Base-by-base conservation (phyloP, 2,888 invertebrate species). In the Ganaspis brasiliensis region DNA sequence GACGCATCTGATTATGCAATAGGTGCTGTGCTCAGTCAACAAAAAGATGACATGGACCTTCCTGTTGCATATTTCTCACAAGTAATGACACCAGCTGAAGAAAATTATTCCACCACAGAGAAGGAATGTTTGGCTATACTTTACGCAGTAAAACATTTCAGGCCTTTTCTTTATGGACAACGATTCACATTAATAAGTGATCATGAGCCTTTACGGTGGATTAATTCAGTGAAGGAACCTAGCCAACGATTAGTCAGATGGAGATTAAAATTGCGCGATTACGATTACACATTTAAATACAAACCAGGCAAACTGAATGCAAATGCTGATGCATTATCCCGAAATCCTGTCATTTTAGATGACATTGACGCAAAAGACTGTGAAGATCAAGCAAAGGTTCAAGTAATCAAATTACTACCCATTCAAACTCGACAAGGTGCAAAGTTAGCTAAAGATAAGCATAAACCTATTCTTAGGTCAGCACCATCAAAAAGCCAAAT, bases 311-410 rank as follows among this genome's bases (percentile, higher is more conserved):
- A 52, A 14, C 16, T 72, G 0, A 81, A 82, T 14, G 16, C 35
- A 0, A 81, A 81, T 24, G 80, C 80, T 0, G 80, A 82, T 16
- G 76, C 77, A 0, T 24, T 81, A 0, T 81, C 80, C 0, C 57
- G 81, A 26, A 81, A 82, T 10, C 81, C 81, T 10, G 21, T 49
- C 6, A 49, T 5, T 49, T n/a, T 31, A 31, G 9, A 14, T 3
- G 40, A 49, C 16, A n/a, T 2, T 49, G 49, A n/a, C 14, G n/a
- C 14, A 8, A 12, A n/a, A 21, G 21, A 9, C 16, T n/a, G n/a
- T n/a, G 55, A 55, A 8, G 10, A 55, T 10, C 5, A 19, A 19
- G 21, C 1, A n/a, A 21, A 55, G 9, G 8, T 10, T 19, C 21
- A 55, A 55, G 1, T 10, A 10, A 8, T 19, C 2, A 55, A 21